Conservation (phyloP, 2,797 vertebrate species). For the Pangasius macronema region DNA sequence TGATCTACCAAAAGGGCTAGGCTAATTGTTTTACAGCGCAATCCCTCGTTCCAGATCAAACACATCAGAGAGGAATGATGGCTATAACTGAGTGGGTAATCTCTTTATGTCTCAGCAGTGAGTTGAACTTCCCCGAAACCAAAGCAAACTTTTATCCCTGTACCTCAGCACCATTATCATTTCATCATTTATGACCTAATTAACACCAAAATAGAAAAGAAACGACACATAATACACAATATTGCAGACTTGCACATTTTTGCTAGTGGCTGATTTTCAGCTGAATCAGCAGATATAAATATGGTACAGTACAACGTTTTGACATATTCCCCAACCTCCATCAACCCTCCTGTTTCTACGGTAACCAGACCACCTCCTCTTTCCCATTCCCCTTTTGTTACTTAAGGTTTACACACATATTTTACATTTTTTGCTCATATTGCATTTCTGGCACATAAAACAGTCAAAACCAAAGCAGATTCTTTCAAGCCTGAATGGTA, state of each 20-base stretch:
- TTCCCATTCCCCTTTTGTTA: conserved; percentile 9
- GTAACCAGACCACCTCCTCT: conserved; percentile 35
- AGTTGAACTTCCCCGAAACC: neutral
- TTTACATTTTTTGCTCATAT: conserved; percentile 34
- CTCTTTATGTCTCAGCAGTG: conserved; percentile 7
- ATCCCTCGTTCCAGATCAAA: conserved; percentile 15
- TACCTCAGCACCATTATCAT: neutral
- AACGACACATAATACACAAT: neutral
- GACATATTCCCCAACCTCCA: conserved; percentile 16
- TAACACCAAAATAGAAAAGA: neutral
- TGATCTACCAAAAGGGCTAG: neutral
- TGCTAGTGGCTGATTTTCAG: conserved; percentile 12
- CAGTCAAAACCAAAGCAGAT: neutral
- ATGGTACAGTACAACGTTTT: neutral
- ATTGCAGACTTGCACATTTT: conserved; percentile 16
- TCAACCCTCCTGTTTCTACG: conserved; percentile 49
- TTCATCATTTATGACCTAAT: conserved; percentile 1
- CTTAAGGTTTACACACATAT: conserved; percentile 30
- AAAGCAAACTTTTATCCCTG: neutral
- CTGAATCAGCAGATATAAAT: conserved; percentile 45
- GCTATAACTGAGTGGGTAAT: neutral
- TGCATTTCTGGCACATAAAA: conserved; percentile 37
- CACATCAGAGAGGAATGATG: conserved; percentile 26
- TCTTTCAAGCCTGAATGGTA: neutral
- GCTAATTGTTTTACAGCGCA: conserved; percentile 29